Conservation (phyloP, 2,888 invertebrate genomes). For the Lasioglossum leucozonium region DNA sequence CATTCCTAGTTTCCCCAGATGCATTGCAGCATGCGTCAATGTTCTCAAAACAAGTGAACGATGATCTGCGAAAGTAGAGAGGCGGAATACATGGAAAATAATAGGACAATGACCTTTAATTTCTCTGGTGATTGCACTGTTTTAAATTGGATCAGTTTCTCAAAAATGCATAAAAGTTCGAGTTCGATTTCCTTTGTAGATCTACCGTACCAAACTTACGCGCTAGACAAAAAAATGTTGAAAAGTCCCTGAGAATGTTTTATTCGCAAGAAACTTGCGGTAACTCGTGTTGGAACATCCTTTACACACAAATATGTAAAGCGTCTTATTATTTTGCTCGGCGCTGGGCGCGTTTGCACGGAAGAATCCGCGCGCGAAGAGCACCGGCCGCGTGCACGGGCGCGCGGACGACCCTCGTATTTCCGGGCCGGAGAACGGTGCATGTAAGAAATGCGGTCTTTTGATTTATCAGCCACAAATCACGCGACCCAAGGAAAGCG, state of each 20-base stretch:
- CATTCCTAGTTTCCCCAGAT: neutral
- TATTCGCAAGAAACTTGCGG: neutral
- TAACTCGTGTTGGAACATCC: neutral
- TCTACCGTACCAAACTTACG: no score
- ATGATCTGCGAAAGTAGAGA: no score
- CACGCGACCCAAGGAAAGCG: constrained; percentile 71
- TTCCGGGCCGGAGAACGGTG: constrained; percentile 60
- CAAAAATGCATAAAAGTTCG: no score
- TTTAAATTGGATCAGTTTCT: no score
- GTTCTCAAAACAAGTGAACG: no score
- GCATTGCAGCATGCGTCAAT: no score
- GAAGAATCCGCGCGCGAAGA: constrained; percentile 9
- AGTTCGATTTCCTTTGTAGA: no score
- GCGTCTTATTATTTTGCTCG: neutral
- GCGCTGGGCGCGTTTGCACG: constrained; percentile 21
- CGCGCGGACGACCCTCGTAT: constrained; percentile 40
- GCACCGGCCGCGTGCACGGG: constrained; percentile 11
- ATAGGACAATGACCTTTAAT: no score
- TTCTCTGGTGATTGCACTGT: no score
- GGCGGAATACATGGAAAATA: no score
- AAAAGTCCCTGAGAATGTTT: neutral
- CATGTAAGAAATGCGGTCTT: constrained; percentile 70
- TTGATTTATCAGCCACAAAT: constrained; percentile 77
- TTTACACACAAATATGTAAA: neutral
- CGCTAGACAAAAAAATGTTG: no score